Base-by-base conservation (phyloP, 2,113 vertebrate genomes). In the Sarotherodon lohbergeri region DNA sequence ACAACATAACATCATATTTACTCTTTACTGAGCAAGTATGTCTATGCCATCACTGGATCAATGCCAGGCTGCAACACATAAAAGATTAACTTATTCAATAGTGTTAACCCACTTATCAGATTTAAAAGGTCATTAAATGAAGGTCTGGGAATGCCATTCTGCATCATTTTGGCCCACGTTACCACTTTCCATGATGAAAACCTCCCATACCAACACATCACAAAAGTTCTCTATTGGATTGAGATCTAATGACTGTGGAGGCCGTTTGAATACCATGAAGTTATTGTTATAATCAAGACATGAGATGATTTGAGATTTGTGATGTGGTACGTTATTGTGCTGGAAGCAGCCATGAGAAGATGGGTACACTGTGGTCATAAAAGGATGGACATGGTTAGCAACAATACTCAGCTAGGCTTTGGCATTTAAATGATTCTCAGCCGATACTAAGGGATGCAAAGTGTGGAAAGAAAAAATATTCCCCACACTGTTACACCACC, bases 381-480 rank as follows among this genome's bases (percentile, higher is more conserved):
- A 46, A 13, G 39, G 68, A 73, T 46, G 13, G 5, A 10, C 5
- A 46, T 46, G 22, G 39, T 73, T 46, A 46, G 2, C 5, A 8
- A 59, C 56, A 59, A 59, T 32, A 29, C 13, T 59, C 27, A 59
- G 27, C 7, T 16, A 29, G 27, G 27, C 3, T 9, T 43, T 73
- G 5, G 8, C 22, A 46, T 73, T 73, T 73, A 0, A 46, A 46
- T 73, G 41, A 46, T 27, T 16, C 68, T 17, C 41, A 46, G 13
- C 0, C 1, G 22, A 46, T 27, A 17, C 68, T 73, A 0, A 27
- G 0, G 13, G 22, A 27, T 6, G 39, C 41, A 27, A 73, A 17
- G 2, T 10, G 14, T 73, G 66, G 39, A 43, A 43, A 73, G 39
- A 73, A 43, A 73, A 43, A 73, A 73, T 46, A 27, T 16, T 48